Evolutionary conservation across 2,888 invertebrate genomes (phyloP).

Genomic region (Pomacea canaliculata): DNA sequence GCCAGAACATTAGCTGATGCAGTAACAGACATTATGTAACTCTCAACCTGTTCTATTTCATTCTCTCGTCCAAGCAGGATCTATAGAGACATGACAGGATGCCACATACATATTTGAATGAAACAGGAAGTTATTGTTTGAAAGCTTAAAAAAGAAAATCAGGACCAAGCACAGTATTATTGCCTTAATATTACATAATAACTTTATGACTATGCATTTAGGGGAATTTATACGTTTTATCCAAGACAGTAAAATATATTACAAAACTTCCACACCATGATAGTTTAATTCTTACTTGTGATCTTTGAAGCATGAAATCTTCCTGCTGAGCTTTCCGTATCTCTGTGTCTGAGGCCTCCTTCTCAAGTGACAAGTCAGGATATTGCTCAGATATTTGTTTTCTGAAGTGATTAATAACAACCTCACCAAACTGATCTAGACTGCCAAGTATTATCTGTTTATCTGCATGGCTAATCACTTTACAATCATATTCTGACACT

Average conservation of each 20-base stretch:
- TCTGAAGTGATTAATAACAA: slow-evolving; percentile 41
- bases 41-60: slow-evolving; percentile 27
- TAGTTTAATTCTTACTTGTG: slow-evolving; percentile 37
- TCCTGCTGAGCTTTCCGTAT: slow-evolving; percentile 38
- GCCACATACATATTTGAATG: no score
- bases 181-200: no score
- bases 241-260: no score
- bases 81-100: slow-evolving; percentile 23
- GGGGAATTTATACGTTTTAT: no score
- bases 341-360: slow-evolving; percentile 35
- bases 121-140: no score
- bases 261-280: no score
- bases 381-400: slow-evolving; percentile 38
- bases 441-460: slow-evolving; percentile 31
- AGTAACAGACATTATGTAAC: slow-evolving; percentile 31
- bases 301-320: slow-evolving; percentile 46
- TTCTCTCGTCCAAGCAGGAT: slow-evolving; percentile 43
- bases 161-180: no score
- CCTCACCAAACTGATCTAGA: slow-evolving; percentile 42
- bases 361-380: slow-evolving; percentile 34
- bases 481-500: slow-evolving; percentile 31
- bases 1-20: slow-evolving; percentile 31
- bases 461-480: slow-evolving; percentile 24
- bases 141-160: no score
- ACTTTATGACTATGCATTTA: no score